Conservation (phyloP, 2,113 vertebrate species). For the Microcebus lehilahytsara region DNA sequence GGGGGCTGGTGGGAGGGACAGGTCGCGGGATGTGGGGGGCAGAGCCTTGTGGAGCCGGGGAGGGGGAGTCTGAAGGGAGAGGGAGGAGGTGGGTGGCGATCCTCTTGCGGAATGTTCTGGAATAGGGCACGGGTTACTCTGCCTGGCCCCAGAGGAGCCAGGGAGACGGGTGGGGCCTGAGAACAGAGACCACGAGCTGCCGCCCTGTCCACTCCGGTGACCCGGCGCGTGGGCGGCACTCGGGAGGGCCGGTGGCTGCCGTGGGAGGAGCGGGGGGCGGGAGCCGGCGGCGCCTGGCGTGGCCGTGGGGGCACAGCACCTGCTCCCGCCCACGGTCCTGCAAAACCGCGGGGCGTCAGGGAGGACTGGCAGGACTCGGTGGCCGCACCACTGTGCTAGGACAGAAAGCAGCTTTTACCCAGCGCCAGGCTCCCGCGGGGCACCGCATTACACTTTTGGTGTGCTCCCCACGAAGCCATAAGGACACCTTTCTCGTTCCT, state of each 20-base stretch:
- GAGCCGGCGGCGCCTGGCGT: background rate
- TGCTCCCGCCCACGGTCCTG: accelerated
- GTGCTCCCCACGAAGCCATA: too few species aligned
- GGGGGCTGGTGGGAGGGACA: background rate
- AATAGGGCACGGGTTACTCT: background rate
- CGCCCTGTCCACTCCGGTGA: too few species aligned
- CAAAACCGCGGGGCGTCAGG: background rate
- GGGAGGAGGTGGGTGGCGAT: background rate
- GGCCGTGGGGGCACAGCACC: background rate
- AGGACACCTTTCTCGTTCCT: background rate
- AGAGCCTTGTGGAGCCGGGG: background rate
- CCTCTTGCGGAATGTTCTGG: background rate
- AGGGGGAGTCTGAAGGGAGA: background rate
- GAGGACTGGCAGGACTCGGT: background rate
- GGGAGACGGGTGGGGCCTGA: background rate
- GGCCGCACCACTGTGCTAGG: background rate
- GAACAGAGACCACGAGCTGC: background rate
- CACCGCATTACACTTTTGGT: background rate
- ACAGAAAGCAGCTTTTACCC: background rate
- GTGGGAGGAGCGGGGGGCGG: background rate
- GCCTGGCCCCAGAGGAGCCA: background rate
- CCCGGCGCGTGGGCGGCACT: accelerated
- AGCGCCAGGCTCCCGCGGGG: background rate
- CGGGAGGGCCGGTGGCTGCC: too few species aligned
- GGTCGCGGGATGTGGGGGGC: background rate